Conservation (phyloP, 2,113 vertebrate species). For the Otocyon megalotis region DNA sequence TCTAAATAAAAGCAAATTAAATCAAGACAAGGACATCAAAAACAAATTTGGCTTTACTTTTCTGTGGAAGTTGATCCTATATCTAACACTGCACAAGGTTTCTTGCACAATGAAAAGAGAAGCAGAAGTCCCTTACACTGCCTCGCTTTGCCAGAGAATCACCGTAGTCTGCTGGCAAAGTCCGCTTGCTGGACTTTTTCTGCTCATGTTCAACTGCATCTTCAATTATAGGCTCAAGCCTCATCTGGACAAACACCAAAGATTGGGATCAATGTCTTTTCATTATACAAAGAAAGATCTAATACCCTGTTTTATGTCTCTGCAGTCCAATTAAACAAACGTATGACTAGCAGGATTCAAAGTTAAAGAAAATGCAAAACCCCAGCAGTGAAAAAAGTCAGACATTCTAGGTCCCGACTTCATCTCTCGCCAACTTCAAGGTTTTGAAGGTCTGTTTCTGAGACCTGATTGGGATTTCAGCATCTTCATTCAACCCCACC, state of each 20-base stretch:
- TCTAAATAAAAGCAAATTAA: constrained; percentile 81
- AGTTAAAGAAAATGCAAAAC: constrained; percentile 82
- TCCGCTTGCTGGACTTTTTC: constrained; percentile 99
- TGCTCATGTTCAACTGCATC: constrained; percentile 98
- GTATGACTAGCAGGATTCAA: constrained; percentile 68
- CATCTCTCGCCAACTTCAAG: constrained; percentile 54
- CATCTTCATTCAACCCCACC: constrained; percentile 81
- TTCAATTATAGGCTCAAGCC: constrained; percentile 99
- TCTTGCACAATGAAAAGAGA: constrained; percentile 90
- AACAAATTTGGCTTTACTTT: constrained; percentile 82
- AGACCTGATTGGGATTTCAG: constrained; percentile 81
- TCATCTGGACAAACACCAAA: constrained; percentile 95
- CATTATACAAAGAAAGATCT: constrained; percentile 90
- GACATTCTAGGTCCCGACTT: constrained; percentile 70
- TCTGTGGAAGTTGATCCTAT: constrained; percentile 88
- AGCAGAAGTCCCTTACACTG: constrained; percentile 96
- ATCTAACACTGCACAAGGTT: constrained; percentile 91
- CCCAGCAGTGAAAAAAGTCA: constrained; percentile 77
- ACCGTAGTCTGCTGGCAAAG: constrained; percentile 99
- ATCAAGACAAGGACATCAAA: constrained; percentile 82
- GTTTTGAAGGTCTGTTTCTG: constrained; percentile 68
- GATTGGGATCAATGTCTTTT: constrained; percentile 92
- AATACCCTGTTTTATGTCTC: constrained; percentile 82
- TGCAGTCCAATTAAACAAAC: constrained; percentile 73
- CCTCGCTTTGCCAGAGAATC: constrained; percentile 99